phyloP scores from a whole-genome alignment of 2,888 invertebrate genomes.

The Myathropa florea region DNA sequence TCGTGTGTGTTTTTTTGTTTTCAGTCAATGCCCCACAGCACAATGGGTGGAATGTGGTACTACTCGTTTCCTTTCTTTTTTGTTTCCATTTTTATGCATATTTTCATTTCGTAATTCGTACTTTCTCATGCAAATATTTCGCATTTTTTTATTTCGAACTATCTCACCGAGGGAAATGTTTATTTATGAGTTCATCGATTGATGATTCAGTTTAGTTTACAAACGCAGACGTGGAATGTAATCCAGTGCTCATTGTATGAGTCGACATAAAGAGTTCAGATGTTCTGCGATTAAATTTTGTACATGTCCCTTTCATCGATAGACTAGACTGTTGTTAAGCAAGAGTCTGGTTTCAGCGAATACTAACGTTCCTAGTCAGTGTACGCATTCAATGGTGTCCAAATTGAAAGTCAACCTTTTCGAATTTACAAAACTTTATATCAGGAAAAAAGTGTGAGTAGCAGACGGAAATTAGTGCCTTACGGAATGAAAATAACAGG shows the following conservation, averaged over 20 bases:
- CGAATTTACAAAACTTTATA: not conserved
- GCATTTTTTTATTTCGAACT: not conserved
- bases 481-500: not conserved
- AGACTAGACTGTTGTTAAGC: no score
- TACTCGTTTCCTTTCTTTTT: not conserved
- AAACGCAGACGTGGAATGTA: not conserved
- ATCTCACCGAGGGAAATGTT: not conserved
- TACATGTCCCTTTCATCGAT: not conserved
- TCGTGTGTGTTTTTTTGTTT: not conserved
- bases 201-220: not conserved
- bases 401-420: not conserved
- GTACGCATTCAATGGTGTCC: not conserved
- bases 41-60: constrained; percentile 17
- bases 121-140: not conserved
- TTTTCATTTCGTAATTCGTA: not conserved
- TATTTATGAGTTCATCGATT: not conserved
- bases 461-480: not conserved
- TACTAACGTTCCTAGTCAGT: not conserved
- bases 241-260: not conserved
- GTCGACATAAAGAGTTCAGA: not conserved
- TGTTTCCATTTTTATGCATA: not conserved
- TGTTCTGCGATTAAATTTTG: not conserved
- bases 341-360: no score
- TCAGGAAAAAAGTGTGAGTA: not conserved
- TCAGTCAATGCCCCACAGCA: constrained; percentile 21